Conservation (phyloP, 1,140 invertebrate species). For the Pygmarrhopalites habei region DNA sequence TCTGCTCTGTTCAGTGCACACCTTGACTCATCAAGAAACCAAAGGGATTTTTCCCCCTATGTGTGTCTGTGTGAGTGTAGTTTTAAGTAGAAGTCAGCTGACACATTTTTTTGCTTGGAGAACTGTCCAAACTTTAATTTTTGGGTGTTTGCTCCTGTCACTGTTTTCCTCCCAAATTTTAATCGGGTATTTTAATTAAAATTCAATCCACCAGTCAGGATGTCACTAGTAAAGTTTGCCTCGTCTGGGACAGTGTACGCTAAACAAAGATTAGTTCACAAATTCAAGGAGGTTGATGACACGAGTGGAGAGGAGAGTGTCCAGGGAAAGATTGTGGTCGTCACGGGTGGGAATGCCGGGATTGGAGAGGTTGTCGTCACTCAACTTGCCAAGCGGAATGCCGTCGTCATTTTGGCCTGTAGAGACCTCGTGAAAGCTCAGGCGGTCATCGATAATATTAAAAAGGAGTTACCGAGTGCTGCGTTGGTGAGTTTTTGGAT, state of each 20-base stretch:
- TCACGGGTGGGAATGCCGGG: slow-evolving; percentile 12
- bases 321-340: slow-evolving; percentile 4
- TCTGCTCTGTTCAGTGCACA: too few species aligned
- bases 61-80: too few species aligned
- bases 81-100: too few species aligned
- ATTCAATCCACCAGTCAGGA: too few species aligned
- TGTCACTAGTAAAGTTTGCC: not conserved
- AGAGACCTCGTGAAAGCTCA: slow-evolving; percentile 7
- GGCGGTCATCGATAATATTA: slow-evolving; percentile 10
- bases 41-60: too few species aligned
- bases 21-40: too few species aligned
- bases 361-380: slow-evolving; percentile 4
- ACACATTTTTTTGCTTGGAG: too few species aligned
- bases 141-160: too few species aligned
- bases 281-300: slow-evolving; percentile 2
- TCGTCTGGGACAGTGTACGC: not conserved
- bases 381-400: slow-evolving; percentile 9
- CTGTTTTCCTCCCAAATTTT: too few species aligned
- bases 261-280: not conserved
- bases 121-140: too few species aligned
- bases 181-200: too few species aligned
- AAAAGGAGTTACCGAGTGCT: not conserved
- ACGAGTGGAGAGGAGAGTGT: not conserved
- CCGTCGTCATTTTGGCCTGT: slow-evolving; percentile 1
- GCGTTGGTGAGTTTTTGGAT: slow-evolving; percentile 5